Conservation (phyloP, 64 coral and sea anemone species). For the Astreopora myriophthalma region DNA sequence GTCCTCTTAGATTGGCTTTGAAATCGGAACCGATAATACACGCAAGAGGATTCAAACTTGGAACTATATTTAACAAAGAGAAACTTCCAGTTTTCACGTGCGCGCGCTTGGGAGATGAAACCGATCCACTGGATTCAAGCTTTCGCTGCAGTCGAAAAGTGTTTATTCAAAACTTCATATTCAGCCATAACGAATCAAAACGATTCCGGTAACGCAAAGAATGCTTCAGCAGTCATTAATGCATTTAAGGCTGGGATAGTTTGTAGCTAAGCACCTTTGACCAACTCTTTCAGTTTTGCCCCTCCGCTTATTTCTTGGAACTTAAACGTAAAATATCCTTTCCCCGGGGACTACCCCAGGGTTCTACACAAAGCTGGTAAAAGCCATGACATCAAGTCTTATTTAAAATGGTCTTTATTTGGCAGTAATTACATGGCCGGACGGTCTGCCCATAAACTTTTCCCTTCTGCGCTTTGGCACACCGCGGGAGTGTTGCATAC, state of each 20-base stretch:
- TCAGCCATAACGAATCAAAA: neutral
- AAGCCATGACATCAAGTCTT: neutral
- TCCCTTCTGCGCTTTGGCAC: neutral
- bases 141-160: neutral
- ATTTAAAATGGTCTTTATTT: conserved; percentile 29
- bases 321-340: neutral
- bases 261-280: too few relatives aligned
- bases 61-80: conserved; percentile 24
- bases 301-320: neutral
- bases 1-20: conserved; percentile 40
- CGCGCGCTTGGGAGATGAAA: neutral
- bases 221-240: too few relatives aligned
- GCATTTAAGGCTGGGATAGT: too few relatives aligned
- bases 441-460: conserved; percentile 38
- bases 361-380: conserved; percentile 1
- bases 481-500: conserved; percentile 5
- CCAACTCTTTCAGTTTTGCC: too few relatives aligned
- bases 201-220: neutral
- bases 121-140: neutral
- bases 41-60: neutral
- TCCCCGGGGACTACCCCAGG: conserved; percentile 7
- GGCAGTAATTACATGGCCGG: conserved; percentile 33
- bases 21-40: neutral
- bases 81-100: conserved; percentile 16
- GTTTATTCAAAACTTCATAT: neutral